phyloP scores from a whole-genome alignment of 2,113 vertebrate genomes.

The Xiphophorus couchianus region DNA sequence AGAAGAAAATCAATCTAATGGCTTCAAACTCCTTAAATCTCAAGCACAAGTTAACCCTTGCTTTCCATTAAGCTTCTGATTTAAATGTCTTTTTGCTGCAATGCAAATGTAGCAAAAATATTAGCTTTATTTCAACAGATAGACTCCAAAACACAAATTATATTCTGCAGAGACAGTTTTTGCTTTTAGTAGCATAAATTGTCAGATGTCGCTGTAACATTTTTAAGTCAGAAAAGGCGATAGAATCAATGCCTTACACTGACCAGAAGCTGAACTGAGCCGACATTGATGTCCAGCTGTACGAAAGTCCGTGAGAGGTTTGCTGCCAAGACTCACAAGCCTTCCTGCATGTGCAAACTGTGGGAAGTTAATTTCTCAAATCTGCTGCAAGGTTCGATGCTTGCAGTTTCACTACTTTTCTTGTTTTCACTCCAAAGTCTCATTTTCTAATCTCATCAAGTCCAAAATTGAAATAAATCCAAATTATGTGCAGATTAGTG shows the following conservation, averaged over 20 bases:
- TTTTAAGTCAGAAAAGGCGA: not conserved
- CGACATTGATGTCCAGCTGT: conserved; percentile 39
- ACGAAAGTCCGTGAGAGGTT: conserved; percentile 24
- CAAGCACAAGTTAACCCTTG: not conserved
- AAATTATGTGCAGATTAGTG: not conserved
- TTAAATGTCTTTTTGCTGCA: not conserved
- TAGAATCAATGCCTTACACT: too few relatives aligned
- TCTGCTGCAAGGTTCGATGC: not conserved
- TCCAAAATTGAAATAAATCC: conserved; percentile 5
- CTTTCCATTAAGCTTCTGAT: not conserved
- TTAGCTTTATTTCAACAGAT: not conserved
- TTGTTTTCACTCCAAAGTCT: too few relatives aligned
- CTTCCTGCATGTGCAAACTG: not conserved
- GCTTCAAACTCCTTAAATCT: not conserved
- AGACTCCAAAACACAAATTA: not conserved
- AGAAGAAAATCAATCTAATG: not conserved
- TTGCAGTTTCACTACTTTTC: not conserved
- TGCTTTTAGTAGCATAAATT: not conserved
- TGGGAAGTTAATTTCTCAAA: not conserved
- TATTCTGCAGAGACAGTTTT: not conserved
- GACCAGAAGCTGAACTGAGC: conserved; percentile 23
- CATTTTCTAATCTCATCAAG: not conserved
- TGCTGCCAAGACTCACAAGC: conserved; percentile 9
- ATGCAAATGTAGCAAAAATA: not conserved
- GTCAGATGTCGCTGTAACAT: not conserved